Evolutionary conservation across 1,140 invertebrate genomes (phyloP).

Genomic region (Drosophila simulans): DNA sequence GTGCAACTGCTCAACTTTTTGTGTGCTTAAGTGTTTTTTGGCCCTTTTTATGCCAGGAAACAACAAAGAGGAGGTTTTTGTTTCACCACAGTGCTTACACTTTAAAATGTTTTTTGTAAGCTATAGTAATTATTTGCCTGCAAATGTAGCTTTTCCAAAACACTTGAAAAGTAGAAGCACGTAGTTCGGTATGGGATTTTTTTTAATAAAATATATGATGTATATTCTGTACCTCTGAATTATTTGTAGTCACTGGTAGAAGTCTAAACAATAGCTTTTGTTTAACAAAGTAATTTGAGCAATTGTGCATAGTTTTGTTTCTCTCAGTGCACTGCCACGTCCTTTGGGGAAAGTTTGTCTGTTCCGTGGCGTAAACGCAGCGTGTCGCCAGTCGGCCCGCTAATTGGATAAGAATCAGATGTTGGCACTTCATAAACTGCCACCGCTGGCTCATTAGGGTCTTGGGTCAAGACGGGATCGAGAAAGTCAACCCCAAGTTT

Average conservation of each 20-base stretch:
- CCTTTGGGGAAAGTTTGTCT: constrained; percentile 42
- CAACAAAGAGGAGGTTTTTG: constrained; percentile 2
- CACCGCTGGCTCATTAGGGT: constrained; percentile 35
- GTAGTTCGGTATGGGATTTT: no score
- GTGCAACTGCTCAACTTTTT: constrained; percentile 52
- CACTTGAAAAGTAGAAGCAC: no score
- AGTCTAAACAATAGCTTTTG: no score
- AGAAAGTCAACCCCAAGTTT: not conserved
- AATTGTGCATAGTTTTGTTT: not conserved
- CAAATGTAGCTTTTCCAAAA: not conserved
- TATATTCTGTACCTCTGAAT: no score
- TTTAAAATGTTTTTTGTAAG: not conserved
- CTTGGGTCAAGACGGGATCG: constrained; percentile 12
- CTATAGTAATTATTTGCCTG: not conserved
- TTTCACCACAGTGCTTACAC: constrained; percentile 5
- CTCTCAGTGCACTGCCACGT: constrained; percentile 12
- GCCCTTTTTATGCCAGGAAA: constrained; percentile 9
- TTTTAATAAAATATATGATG: no score
- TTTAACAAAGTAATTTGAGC: no score
- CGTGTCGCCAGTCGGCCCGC: constrained; percentile 21
- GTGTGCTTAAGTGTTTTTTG: constrained; percentile 25
- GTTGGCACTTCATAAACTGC: constrained; percentile 51
- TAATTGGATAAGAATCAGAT: constrained; percentile 57
- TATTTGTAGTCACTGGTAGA: no score
- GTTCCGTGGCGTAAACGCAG: constrained; percentile 23